These are phyloP conservation scores for Chloropsis hardwickii DNA, from an alignment of 2,113 vertebrate genomes.

Conservation along the genomic window DNA sequence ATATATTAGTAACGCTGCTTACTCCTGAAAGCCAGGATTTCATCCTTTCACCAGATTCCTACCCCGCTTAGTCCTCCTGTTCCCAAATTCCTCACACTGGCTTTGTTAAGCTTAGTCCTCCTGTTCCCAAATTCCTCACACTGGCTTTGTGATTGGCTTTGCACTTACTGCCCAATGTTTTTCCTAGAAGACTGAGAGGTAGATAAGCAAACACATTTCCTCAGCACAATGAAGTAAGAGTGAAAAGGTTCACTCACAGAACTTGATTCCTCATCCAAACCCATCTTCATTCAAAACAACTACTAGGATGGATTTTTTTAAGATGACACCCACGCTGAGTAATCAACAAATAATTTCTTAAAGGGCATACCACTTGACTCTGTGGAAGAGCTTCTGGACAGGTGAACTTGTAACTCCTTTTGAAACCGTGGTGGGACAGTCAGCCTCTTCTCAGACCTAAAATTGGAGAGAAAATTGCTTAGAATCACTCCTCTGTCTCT, in stretches of 20 bases:
- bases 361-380: slow-evolving; percentile 67
- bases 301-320: background rate
- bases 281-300: background rate
- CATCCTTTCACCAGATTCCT: background rate
- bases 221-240: background rate
- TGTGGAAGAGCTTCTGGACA: slow-evolving; percentile 48
- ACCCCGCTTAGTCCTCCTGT: background rate
- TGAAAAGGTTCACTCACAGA: background rate
- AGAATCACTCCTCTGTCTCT: background rate
- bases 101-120: background rate
- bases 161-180: background rate
- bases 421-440: slow-evolving; percentile 67
- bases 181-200: background rate
- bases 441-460: slow-evolving; percentile 71
- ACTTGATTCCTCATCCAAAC: background rate
- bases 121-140: background rate
- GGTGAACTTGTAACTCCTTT: slow-evolving; percentile 65
- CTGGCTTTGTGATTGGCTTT: background rate
- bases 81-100: background rate
- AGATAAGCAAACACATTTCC: background rate
- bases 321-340: background rate
- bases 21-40: background rate
- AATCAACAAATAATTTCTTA: background rate
- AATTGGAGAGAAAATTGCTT: background rate
- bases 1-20: background rate